Evolutionary conservation across 2,888 invertebrate species (phyloP), one percentile per base, ranked within the genome.

Genomic region (Hesperia comma): DNA sequence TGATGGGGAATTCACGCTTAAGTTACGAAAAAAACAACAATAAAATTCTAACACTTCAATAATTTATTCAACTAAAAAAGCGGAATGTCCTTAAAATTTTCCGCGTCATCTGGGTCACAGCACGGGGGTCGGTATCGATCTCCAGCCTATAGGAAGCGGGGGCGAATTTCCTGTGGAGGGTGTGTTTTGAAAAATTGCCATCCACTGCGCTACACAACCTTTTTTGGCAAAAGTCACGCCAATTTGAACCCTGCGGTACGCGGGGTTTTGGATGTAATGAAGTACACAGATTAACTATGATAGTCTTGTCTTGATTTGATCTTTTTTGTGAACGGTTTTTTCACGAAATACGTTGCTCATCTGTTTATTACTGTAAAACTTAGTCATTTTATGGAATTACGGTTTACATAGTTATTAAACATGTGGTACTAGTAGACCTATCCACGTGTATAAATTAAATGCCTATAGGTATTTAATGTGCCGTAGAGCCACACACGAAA

Each of bases 121-220:
- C 76, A 85, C 76, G 80, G 84, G 88, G 86, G 85, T 84, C 80
- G 77, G 79, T 91, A 92, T 92, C 87, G 92, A 91, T 90, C 90
- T 84, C 76, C 81, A 82, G 87, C 87, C 88, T 86, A 88, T 87
- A 86, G 89, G 87, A 88, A 87, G 84, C 79, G 82, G 85, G 83
- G 87, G 85, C 81, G 80, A 85, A 82, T 84, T 86, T 87, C 88
- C 87, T 85, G 84, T 82, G 77, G 79, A 76, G 77, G 82, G 86
- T 84, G 84, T 88, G 90, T 90, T 91, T 90, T 92, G 90, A 91
- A 91, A 92, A 92, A 92, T 92, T 90, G 91, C 89, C 91, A 89
- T 87, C 90, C 83, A 77, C 77, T 79, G 75, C 75, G 72, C 79
- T 80, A 80, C 53, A 64, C 58, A 82, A 80, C 77, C 79, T 80